Conservation (phyloP, 1,140 invertebrate genomes). For the Halesus radiatus region DNA sequence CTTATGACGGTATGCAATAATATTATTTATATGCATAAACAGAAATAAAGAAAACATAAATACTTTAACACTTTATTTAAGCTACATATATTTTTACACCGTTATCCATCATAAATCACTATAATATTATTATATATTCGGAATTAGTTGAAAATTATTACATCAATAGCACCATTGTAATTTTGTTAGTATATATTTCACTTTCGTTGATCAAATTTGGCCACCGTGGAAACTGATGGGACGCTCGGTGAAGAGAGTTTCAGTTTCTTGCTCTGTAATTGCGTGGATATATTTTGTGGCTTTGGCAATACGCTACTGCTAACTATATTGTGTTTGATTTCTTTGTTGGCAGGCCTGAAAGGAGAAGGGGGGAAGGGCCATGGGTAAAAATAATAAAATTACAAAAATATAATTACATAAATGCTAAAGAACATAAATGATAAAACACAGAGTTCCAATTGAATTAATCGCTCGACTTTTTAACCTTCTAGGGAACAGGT, state of each 20-base stretch:
- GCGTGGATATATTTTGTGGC: neutral
- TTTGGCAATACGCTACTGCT: conserved; percentile 30
- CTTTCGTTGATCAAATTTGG: conserved; percentile 8
- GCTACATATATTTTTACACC: no score
- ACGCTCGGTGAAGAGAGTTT: conserved; percentile 19
- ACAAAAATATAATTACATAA: neutral
- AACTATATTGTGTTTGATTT: conserved; percentile 22
- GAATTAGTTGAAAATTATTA: no score
- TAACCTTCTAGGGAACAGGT: no score
- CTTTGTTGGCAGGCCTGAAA: conserved; percentile 16
- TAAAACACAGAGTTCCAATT: no score
- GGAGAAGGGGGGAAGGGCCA: conserved; percentile 4
- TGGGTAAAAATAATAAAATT: neutral
- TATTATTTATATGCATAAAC: no score
- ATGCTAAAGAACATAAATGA: no score
- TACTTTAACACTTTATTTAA: no score
- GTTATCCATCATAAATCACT: no score
- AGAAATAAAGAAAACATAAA: no score
- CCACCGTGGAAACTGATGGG: conserved; percentile 3
- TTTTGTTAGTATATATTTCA: neutral
- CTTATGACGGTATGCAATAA: no score
- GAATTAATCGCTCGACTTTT: no score
- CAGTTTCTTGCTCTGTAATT: neutral
- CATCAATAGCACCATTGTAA: neutral
- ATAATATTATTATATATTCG: no score